Evolutionary conservation across 2,797 vertebrate genomes (phyloP), one percentile per base, ranked within the genome.

Genomic region (Oreonectes daqikongensis): DNA sequence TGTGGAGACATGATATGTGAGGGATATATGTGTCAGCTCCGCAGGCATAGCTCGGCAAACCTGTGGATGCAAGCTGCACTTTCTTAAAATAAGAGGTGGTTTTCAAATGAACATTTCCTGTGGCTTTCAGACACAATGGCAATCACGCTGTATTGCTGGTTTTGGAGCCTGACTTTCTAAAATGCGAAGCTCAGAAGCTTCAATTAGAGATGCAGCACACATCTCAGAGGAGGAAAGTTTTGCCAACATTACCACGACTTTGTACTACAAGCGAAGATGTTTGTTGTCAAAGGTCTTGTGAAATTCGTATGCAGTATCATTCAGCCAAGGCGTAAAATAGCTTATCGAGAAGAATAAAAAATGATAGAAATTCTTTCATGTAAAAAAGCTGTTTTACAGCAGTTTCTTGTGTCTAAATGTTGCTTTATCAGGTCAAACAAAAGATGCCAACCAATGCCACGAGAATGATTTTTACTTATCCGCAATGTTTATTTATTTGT

Each of bases 361-460:
- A 15, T 6, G 53, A 72, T 57, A 15, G n/a, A 55, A 17, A 52
- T 44, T 18, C 15, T 68, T 59, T 67, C 20, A 35, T 60, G 5
- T 44, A 30, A 64, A 59, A 73, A 75, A 44, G 12, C 5, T 12
- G 15, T 22, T 65, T 65, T 72, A 46, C 60, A 71, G 40, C 20
- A 24, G n/a, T 5, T 61, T 48, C 14, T 57, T 17, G 3, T 69
- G 60, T 53, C 57, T 61, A 64, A 76, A 63, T 12, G 26, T 35
- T 46, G 63, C 73, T 79, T 77, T 73, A 82, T 82, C 77, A 72
- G 77, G 72, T 65, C 72, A 60, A 66, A 67, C 76, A 79, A 66
- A 76, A 63, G 65, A 72, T 63, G 67, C 52, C 63, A 72, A 72
- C 44, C 48, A 63, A 20, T 6, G 55, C 61, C 74, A 67, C 8